Percentiles rank a stretch among this genome's conserved stretches.
Conservation (phyloP, 2,113 vertebrate species). For the human region DNA sequence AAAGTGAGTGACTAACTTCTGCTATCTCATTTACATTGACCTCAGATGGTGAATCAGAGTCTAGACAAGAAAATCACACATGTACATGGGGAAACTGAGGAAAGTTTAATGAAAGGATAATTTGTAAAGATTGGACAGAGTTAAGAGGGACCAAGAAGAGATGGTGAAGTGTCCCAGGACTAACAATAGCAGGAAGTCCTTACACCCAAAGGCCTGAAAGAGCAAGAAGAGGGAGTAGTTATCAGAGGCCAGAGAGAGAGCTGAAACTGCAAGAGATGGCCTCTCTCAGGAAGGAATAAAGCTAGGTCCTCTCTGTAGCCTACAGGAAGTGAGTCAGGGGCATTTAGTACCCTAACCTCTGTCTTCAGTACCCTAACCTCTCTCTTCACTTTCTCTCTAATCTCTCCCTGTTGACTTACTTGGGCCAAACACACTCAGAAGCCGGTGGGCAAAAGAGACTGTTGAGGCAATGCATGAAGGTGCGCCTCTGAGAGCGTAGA, state of each 20-base stretch:
- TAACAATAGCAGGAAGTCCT: not conserved
- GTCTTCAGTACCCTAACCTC: not conserved
- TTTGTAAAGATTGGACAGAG: not conserved
- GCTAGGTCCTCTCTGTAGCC: not conserved
- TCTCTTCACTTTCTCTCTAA: not conserved
- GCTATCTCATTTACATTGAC: not conserved
- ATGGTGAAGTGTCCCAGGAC: accelerated
- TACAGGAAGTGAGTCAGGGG: not conserved
- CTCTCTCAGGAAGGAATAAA: not conserved
- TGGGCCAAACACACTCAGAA: not conserved
- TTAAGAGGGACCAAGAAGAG: not conserved
- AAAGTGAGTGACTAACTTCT: not conserved
- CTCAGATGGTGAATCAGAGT: not conserved
- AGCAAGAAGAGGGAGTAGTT: not conserved
- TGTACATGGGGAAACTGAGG: not conserved
- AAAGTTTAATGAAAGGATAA: not conserved
- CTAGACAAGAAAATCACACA: not conserved
- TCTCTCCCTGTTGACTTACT: not conserved
- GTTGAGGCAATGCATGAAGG: not conserved
- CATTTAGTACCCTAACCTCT: too few relatives aligned
- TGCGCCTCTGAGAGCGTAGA: not conserved
- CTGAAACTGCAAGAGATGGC: not conserved
- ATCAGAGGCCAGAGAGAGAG: not conserved
- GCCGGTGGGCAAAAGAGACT: not conserved
- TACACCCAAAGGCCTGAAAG: accelerated